Evolutionary conservation across 2,888 invertebrate genomes (phyloP), one percentile per base, ranked within the genome.

Genomic region (Mamestra brassicae): DNA sequence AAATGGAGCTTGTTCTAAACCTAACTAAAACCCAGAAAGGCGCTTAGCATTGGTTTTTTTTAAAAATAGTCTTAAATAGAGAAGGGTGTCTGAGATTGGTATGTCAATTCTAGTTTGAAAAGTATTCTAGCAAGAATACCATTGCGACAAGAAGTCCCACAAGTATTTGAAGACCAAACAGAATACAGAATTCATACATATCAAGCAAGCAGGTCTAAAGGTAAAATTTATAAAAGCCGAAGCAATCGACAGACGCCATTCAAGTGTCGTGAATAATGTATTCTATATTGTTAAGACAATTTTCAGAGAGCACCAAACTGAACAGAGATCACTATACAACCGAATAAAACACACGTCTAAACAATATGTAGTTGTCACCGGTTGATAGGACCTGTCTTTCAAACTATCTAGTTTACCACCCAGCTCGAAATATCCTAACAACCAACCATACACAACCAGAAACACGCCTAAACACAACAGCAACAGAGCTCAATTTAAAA

Each of bases 341-440:
- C 92, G 89, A 93, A 95, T 94, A 94, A 94, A 95, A 95, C 93
- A 94, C 91, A 91, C 92, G 91, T 92, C 90, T 88, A 89, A 89
- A 93, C 95, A 95, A 95, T 96, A 96, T 95, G 95, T 96, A 95
- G 94, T 93, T 96, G 96, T 96, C 96, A 95, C 92, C 89, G 86
- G 90, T 94, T 96, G 96, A 96, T 96, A 96, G 96, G 91, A 93
- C 92, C 94, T 95, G 96, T 95, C 96, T 95, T 89, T 96, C 96
- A 95, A 95, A 94, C 94, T 94, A 95, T 95, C 93, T 92, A 90
- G 81, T 83, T 50, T 76, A 74, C 50, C 42, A 45, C n/a, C 47
- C 38, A 50, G 47, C 60, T 8, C 61, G 78, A 72, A 74, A 81
- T 71, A 69, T 73, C 61, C 42, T 42, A 78, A 17, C 10, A 1